phyloP scores from a whole-genome alignment of 2,797 vertebrate species.

The Garrulus glandarius region DNA sequence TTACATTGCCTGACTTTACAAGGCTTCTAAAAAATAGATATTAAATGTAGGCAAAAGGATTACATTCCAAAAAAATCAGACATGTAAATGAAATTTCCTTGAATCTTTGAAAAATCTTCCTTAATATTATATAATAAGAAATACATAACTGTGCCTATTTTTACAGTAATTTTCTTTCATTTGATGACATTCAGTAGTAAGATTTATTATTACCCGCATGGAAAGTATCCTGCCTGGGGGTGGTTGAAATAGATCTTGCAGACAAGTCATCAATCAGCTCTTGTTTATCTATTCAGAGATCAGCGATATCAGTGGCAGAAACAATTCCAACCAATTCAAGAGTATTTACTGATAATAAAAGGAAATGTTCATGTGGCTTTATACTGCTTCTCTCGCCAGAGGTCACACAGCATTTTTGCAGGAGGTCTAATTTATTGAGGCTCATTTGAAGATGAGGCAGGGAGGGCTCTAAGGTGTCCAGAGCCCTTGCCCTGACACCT shows the following conservation, averaged over 20 bases:
- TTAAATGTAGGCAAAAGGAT: not conserved
- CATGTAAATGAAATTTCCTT: not conserved
- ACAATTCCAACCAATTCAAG: constrained; percentile 46
- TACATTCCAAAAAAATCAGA: not conserved
- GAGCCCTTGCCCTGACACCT: not conserved
- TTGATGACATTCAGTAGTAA: constrained; percentile 54
- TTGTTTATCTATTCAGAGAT: constrained; percentile 55
- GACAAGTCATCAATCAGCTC: constrained; percentile 64
- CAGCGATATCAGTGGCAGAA: constrained; percentile 51
- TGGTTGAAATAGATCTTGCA: constrained; percentile 61
- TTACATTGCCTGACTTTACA: not conserved
- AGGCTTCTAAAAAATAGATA: not conserved
- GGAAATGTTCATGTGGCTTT: constrained; percentile 53
- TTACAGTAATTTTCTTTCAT: constrained; percentile 52
- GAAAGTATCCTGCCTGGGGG: constrained; percentile 65
- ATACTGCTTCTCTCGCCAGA: not conserved
- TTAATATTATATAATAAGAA: constrained; percentile 45
- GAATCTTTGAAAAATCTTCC: constrained; percentile 13
- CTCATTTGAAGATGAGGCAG: not conserved
- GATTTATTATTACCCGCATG: constrained; percentile 63
- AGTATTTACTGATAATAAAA: constrained; percentile 54
- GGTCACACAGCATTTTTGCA: constrained; percentile 15
- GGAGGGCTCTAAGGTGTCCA: not conserved
- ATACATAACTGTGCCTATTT: constrained; percentile 55
- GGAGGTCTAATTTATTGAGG: not conserved